Evolutionary conservation across 2,888 invertebrate genomes (phyloP).

Genomic region (Drosophila pseudotalamancana): DNA sequence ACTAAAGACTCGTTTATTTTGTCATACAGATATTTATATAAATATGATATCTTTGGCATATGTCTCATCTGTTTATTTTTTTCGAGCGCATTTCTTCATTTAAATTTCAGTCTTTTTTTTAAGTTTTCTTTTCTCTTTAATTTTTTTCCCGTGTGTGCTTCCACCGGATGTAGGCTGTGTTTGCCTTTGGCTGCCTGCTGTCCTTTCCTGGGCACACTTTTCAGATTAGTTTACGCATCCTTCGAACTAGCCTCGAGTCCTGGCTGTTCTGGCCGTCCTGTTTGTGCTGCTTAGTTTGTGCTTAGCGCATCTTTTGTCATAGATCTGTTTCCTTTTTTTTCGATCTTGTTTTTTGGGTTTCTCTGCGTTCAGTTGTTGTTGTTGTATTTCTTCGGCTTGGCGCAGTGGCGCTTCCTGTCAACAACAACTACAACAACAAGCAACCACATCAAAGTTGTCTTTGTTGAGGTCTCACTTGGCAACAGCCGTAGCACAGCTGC

Average conservation of each 20-base stretch:
- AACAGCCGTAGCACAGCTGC: slow-evolving; percentile 55
- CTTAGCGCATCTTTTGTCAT: slow-evolving; percentile 64
- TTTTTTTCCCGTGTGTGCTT: slow-evolving; percentile 30
- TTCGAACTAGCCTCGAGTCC: slow-evolving; percentile 29
- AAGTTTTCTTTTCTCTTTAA: slow-evolving; percentile 12
- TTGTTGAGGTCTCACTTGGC: slow-evolving; percentile 63
- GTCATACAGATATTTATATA: slow-evolving; percentile 41
- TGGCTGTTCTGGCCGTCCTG: neutral
- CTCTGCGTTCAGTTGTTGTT: slow-evolving; percentile 22
- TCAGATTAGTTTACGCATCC: slow-evolving; percentile 74
- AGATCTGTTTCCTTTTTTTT: slow-evolving; percentile 44
- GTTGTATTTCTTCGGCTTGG: slow-evolving; percentile 49
- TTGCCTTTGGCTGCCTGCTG: slow-evolving; percentile 52
- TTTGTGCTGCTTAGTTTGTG: slow-evolving; percentile 19
- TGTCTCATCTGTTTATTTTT: slow-evolving; percentile 55
- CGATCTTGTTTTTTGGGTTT: slow-evolving; percentile 1
- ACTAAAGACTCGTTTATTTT: neutral
- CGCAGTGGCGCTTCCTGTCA: slow-evolving; percentile 77
- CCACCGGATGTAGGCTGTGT: slow-evolving; percentile 78
- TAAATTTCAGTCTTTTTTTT: slow-evolving; percentile 35
- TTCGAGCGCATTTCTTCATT: slow-evolving; percentile 23
- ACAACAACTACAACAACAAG: slow-evolving; percentile 29
- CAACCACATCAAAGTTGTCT: slow-evolving; percentile 29
- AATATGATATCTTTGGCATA: slow-evolving; percentile 77
- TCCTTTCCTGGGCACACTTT: slow-evolving; percentile 73